Evolutionary conservation across 2,797 vertebrate genomes (phyloP).

Genomic region (Pseudomugil gertrudae): DNA sequence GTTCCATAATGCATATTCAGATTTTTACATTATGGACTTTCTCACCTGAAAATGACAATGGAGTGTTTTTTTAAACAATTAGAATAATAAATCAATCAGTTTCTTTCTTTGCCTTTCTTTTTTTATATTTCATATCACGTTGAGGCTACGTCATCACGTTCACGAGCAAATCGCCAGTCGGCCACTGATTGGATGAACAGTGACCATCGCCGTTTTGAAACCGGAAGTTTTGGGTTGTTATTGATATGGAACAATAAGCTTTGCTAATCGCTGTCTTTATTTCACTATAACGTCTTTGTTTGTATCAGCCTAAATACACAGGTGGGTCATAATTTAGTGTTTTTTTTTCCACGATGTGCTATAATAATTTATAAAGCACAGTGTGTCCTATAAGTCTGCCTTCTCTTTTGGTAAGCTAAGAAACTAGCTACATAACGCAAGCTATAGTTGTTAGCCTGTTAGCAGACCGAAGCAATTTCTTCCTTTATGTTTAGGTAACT

Average conservation of each 20-base stretch:
- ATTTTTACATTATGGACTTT: no score
- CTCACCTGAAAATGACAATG: no score
- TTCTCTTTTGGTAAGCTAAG: not conserved
- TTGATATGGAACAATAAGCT: conserved; percentile 33
- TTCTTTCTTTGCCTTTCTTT: not conserved
- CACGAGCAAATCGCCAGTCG: not conserved
- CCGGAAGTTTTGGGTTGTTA: conserved; percentile 47
- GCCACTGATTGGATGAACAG: conserved; percentile 25
- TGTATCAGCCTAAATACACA: not conserved
- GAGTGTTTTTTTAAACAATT: no score
- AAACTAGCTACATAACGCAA: conserved; percentile 30
- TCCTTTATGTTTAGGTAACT: not conserved
- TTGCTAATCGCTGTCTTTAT: not conserved
- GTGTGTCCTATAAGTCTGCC: not conserved
- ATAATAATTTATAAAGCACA: not conserved
- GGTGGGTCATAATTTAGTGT: conserved; percentile 30
- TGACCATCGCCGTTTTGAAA: conserved; percentile 7
- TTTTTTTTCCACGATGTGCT: no score
- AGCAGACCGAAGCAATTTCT: not conserved
- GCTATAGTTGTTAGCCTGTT: conserved; percentile 39
- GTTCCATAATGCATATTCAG: no score
- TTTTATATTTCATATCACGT: not conserved
- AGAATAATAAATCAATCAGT: no score
- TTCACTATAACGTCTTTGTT: not conserved
- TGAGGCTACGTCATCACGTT: not conserved